Evolutionary conservation across 1,140 invertebrate genomes (phyloP).

Genomic region (Rhizoglyphus robini): DNA sequence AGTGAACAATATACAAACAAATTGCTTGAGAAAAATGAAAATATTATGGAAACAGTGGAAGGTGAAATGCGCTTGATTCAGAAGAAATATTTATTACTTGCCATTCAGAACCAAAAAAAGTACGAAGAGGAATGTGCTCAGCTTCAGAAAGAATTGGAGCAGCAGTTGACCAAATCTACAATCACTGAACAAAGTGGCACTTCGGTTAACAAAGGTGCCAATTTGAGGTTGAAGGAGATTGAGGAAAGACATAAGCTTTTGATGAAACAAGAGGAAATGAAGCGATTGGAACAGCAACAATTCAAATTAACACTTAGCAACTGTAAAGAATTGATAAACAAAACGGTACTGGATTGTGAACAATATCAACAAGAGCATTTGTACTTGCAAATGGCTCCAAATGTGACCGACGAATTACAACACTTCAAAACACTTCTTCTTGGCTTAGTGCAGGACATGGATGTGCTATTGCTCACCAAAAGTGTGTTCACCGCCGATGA

Average conservation of each 20-base stretch:
- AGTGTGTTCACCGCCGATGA: neutral
- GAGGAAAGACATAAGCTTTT: conserved; percentile 1
- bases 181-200: neutral
- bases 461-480: neutral
- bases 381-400: neutral
- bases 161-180: neutral
- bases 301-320: neutral
- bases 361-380: neutral
- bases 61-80: conserved; percentile 14
- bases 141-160: neutral
- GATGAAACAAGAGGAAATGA: neutral
- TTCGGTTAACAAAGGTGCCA: neutral
- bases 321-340: neutral
- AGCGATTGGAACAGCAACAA: neutral
- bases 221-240: conserved; percentile 3
- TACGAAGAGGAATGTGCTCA: conserved; percentile 12
- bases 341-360: neutral
- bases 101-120: neutral
- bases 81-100: conserved; percentile 3
- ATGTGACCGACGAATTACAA: neutral
- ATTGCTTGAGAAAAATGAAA: neutral
- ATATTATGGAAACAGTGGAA: neutral
- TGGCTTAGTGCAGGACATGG: neutral
- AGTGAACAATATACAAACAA: neutral
- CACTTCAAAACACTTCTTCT: neutral